phyloP scores from a whole-genome alignment of 2,113 vertebrate species.

The Pipa parva region DNA sequence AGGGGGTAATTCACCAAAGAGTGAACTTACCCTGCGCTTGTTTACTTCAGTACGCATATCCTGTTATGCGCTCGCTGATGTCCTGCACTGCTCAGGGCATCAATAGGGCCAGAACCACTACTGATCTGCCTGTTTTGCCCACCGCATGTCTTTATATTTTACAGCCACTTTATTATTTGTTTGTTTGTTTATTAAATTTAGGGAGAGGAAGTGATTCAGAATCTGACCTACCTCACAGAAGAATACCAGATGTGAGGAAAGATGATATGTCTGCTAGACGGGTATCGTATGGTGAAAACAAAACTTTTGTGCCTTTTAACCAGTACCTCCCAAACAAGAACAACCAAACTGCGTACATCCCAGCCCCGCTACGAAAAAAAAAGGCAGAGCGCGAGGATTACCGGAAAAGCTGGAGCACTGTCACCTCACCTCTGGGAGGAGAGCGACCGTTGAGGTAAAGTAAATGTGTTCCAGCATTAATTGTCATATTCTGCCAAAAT shows the following conservation, averaged over 20 bases:
- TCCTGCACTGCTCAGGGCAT: no score
- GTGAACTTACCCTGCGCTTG: no score
- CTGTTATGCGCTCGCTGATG: no score
- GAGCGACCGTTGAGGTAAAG: slow-evolving; percentile 87
- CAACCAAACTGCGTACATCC: slow-evolving; percentile 87
- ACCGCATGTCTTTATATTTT: no score
- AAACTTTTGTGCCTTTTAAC: slow-evolving; percentile 90
- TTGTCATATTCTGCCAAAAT: no score
- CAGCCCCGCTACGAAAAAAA: slow-evolving; percentile 76
- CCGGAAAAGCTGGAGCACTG: slow-evolving; percentile 87
- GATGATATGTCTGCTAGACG: slow-evolving; percentile 92
- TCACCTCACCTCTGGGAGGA: slow-evolving; percentile 81
- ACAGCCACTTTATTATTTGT: not conserved
- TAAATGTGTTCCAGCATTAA: no score
- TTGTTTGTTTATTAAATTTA: slow-evolving; percentile 53
- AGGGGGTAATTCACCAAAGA: no score
- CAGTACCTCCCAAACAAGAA: slow-evolving; percentile 96
- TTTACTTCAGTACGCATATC: no score
- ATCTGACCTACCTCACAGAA: slow-evolving; percentile 81
- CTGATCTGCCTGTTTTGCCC: no score
- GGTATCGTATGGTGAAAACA: slow-evolving; percentile 82
- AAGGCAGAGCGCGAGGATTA: slow-evolving; percentile 72
- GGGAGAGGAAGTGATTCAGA: slow-evolving; percentile 94
- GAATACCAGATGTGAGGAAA: slow-evolving; percentile 87
- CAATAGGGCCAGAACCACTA: no score